phyloP scores from a whole-genome alignment of 2,113 vertebrate genomes.

The Ursus arctos region DNA sequence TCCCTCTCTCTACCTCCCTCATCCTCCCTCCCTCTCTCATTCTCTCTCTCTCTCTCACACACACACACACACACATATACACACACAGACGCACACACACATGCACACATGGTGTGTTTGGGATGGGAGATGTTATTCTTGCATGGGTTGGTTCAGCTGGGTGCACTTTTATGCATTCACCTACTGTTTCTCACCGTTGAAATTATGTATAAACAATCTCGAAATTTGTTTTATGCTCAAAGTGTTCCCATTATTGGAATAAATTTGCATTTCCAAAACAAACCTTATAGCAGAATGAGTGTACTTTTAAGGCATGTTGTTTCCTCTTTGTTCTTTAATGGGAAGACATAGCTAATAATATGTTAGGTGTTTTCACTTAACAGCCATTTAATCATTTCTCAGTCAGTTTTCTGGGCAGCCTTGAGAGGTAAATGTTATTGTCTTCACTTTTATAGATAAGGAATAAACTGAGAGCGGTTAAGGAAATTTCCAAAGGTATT shows the following conservation, averaged over 20 bases:
- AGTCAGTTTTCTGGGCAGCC: not conserved
- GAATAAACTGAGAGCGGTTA: not conserved
- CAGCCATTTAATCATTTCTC: not conserved
- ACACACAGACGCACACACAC: not conserved
- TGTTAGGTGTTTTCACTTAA: not conserved
- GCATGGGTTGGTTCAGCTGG: not conserved
- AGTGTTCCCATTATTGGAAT: conserved; percentile 1
- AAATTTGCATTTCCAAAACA: conserved; percentile 56
- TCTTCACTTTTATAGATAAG: not conserved
- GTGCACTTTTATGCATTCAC: not conserved
- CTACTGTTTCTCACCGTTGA: not conserved
- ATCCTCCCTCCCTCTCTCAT: not conserved
- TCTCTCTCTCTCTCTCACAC: not conserved
- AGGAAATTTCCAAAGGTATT: not conserved
- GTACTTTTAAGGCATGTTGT: not conserved
- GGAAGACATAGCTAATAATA: conserved; percentile 4
- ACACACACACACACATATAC: no score
- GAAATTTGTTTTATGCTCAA: not conserved
- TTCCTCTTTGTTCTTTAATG: conserved; percentile 23
- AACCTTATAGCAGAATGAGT: not conserved
- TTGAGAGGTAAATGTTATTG: not conserved
- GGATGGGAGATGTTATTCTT: not conserved
- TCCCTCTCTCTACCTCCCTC: not conserved
- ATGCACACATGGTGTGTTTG: not conserved
- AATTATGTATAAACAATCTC: not conserved